Conservation (phyloP, 2,888 invertebrate species). For the Disparrhopalites patrizii region DNA sequence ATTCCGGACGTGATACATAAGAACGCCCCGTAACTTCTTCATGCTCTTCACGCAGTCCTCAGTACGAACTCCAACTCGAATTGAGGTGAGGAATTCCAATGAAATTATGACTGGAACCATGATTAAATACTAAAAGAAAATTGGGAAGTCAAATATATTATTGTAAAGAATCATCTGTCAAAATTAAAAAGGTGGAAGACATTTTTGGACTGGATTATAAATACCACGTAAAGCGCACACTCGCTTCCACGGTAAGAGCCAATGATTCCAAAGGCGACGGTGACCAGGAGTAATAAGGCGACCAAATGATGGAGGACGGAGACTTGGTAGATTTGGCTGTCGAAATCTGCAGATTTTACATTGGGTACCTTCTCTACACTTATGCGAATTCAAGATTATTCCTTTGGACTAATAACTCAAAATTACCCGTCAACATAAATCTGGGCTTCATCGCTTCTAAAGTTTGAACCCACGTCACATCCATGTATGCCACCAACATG, state of each 20-base stretch:
- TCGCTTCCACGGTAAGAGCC: not conserved
- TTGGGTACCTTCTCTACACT: too few species aligned
- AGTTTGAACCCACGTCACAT: not conserved
- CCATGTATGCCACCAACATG: not conserved
- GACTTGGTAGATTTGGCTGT: too few species aligned
- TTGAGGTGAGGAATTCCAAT: not conserved
- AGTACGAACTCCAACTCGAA: not conserved
- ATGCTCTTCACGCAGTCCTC: not conserved
- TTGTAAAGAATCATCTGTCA: not conserved
- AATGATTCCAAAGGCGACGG: not conserved
- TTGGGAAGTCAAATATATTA: not conserved
- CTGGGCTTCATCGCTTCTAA: not conserved
- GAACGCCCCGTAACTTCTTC: not conserved
- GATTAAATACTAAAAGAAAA: not conserved
- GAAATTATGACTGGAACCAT: not conserved
- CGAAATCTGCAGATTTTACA: too few species aligned
- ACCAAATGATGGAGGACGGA: constrained; percentile 7
- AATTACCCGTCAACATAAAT: constrained; percentile 3
- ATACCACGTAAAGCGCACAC: not conserved
- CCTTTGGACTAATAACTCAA: too few species aligned
- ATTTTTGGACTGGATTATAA: too few species aligned
- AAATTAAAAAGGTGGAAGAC: not conserved
- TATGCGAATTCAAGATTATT: too few species aligned
- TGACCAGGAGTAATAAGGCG: not conserved
- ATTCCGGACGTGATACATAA: not conserved